Percentiles rank a stretch among this genome's conserved stretches.
These are phyloP conservation scores for Chaetodon trifasciatus DNA, from an alignment of 2,797 vertebrate species.

Conservation along the genomic window DNA sequence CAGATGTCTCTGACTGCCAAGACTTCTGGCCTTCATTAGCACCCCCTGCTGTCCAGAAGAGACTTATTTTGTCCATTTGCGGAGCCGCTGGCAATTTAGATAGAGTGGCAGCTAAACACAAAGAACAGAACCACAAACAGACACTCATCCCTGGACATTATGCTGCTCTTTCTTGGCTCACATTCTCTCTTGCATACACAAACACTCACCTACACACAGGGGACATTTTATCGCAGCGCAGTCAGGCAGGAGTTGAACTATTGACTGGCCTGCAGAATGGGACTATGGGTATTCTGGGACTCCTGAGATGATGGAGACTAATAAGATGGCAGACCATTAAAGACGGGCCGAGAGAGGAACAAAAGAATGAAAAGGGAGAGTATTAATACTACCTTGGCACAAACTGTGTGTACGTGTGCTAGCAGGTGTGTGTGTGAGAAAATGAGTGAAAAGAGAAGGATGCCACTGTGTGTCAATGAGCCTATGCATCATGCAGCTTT, in stretches of 20 bases:
- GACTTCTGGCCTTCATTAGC: constrained; percentile 36
- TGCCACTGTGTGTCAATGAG: constrained; percentile 7
- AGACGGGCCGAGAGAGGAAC: constrained; percentile 34
- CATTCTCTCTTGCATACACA: constrained; percentile 33
- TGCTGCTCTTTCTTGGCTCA: constrained; percentile 15
- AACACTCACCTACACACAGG: constrained; percentile 37
- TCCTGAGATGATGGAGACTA: constrained; percentile 55
- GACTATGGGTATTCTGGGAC: constrained; percentile 53
- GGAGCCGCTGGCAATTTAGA: constrained; percentile 39
- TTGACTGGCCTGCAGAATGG: constrained; percentile 56
- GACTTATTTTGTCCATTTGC: constrained; percentile 11
- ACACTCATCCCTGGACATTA: constrained; percentile 37
- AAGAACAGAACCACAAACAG: constrained; percentile 23
- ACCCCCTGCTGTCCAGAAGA: constrained; percentile 46
- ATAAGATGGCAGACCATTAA: constrained; percentile 67
- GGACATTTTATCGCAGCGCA: constrained; percentile 57
- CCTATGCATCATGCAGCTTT: constrained; percentile 26
- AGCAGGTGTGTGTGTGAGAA: neutral
- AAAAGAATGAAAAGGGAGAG: constrained; percentile 28
- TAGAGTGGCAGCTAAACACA: constrained; percentile 18
- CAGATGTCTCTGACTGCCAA: constrained; percentile 47
- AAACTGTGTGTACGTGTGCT: neutral
- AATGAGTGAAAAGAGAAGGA: neutral
- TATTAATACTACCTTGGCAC: constrained; percentile 33
- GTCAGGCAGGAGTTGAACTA: constrained; percentile 59